Percentiles rank a stretch among this genome's conserved stretches.
These are phyloP conservation scores for Caenorhabditis plicata DNA, from an alignment of 2,888 invertebrate species.

Conservation along the genomic window DNA sequence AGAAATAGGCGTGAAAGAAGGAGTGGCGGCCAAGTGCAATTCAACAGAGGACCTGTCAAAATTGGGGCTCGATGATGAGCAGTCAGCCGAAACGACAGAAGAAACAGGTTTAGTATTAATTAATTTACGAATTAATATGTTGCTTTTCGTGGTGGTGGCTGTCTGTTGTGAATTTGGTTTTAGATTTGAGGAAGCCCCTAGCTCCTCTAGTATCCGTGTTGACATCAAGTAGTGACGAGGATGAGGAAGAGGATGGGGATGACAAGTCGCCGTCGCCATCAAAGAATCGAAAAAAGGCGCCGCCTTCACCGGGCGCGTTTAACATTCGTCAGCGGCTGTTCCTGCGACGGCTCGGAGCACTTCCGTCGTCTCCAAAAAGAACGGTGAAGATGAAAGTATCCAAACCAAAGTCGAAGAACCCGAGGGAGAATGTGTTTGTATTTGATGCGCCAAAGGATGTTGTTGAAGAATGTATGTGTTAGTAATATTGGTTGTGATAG, in stretches of 20 bases:
- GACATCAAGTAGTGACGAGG: background rate
- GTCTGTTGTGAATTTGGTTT: background rate
- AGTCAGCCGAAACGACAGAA: background rate
- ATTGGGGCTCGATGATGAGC: conserved; percentile 30
- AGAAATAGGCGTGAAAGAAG: background rate
- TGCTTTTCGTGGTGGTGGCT: background rate
- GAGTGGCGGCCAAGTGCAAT: conserved; percentile 33
- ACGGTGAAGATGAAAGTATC: conserved; percentile 1
- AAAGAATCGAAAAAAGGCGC: background rate
- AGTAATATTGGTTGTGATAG: background rate
- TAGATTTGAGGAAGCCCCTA: background rate
- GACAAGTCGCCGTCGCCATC: background rate
- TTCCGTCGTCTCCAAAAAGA: conserved; percentile 6
- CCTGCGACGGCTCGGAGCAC: conserved; percentile 21
- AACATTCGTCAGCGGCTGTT: conserved; percentile 23
- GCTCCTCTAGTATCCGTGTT: background rate
- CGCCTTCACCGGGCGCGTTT: conserved; percentile 15
- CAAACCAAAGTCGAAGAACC: background rate
- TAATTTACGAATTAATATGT: background rate
- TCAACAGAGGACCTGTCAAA: conserved; percentile 36
- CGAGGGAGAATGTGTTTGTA: background rate
- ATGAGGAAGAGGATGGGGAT: background rate
- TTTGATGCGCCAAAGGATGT: background rate
- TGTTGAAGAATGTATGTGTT: conserved; percentile 17
- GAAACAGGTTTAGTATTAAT: background rate